Evolutionary conservation across 2,888 invertebrate genomes (phyloP), one percentile per base, ranked within the genome.

Genomic region (Philaethria dido): DNA sequence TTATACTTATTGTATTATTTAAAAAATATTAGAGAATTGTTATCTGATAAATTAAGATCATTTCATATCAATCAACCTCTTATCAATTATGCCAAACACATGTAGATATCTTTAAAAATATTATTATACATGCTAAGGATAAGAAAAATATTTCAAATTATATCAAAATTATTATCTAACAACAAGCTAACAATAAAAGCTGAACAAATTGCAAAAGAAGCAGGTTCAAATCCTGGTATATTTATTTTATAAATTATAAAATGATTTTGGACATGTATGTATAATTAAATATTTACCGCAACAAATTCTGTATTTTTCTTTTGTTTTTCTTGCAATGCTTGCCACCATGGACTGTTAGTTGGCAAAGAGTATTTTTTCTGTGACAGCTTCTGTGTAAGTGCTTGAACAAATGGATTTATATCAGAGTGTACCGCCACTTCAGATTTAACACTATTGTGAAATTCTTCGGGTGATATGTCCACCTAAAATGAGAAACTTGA

Each of bases 401-500:
- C 94, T 54, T 93, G 92, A 0, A 95, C 93, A 68, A 97, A 95
- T 0, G 96, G 95, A 71, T 94, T 94, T 63, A 98, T 94, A 82
- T 99, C 98, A 0, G 98, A 96, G 78, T 97, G 96, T 25, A 99
- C 94, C 0, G 97, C 96, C 2, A 98, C 95, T 45, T 94, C 94
- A 0, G 97, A 94, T 61, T 94, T 93, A 1, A 98, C 94, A 74
- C 98, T 98, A 86, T 98, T 99, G 84, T 99, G 96, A 77, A 99
- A 93, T 84, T 99, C 99, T 86, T 99, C 99, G 0, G 98, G 95
- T 65, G 93, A 94, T 63, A 98, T 93, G 81, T 99, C 99, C 52
- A 98, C 95, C 95, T 97, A 78, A 42, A 74, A 80, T n/a, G n/a
- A n/a, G n/a, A n/a, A n/a, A n/a, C n/a, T n/a, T n/a, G n/a, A n/a